Conservation (phyloP, 53 echinoderm and acorn worm genomes). For the Hippasteria phrygiana region DNA sequence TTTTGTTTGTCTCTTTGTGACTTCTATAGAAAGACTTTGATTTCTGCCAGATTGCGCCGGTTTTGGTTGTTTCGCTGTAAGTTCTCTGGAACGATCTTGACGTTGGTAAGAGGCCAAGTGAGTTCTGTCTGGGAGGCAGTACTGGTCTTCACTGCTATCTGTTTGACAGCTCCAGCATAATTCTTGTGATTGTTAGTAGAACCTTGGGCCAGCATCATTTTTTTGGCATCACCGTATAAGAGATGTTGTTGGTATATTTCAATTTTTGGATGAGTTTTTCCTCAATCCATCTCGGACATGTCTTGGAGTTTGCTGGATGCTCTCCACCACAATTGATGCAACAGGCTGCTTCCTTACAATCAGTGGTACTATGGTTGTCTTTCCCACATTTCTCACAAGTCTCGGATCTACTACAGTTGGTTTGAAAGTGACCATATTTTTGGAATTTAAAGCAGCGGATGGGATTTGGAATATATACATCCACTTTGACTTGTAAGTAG, state of each 20-base stretch:
- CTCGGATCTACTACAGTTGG: conserved; percentile 12
- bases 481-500: too few species aligned
- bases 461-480: too few species aligned
- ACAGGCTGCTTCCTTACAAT: not conserved
- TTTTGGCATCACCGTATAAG: conserved; percentile 3
- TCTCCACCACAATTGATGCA: not conserved
- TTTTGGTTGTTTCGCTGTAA: too few species aligned
- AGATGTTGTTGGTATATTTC: not conserved
- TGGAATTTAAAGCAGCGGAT: too few species aligned
- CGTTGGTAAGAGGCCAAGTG: too few species aligned
- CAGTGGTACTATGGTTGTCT: not conserved
- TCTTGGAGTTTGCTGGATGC: too few species aligned
- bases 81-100: not conserved
- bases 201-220: not conserved
- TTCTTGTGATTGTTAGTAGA: not conserved
- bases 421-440: not conserved
- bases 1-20: too few species aligned
- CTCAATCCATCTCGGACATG: not conserved
- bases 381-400: conserved; percentile 27
- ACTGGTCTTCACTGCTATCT: too few species aligned
- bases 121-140: too few species aligned
- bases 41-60: too few species aligned
- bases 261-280: conserved; percentile 1
- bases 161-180: too few species aligned
- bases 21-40: too few species aligned